Evolutionary conservation across 2,113 vertebrate genomes (phyloP).

Genomic region (Fulica atra): DNA sequence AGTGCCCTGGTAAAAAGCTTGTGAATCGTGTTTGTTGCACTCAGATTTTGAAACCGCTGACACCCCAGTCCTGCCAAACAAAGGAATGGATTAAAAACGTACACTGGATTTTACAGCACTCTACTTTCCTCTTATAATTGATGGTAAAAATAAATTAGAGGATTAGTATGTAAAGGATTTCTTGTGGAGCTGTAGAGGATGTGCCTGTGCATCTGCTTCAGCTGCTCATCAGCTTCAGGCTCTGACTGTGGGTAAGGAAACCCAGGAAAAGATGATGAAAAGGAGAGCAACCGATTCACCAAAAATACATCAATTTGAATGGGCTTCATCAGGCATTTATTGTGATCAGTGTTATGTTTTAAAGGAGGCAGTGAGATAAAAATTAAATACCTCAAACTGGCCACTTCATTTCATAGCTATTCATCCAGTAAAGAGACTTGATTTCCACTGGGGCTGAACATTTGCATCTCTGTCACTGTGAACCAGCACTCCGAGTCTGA

Average conservation of each 20-base stretch:
- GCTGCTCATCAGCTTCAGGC: neutral
- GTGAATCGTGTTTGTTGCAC: neutral
- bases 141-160: conserved; percentile 29
- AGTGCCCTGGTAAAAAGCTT: neutral
- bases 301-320: neutral
- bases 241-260: neutral
- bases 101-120: neutral
- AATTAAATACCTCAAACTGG: neutral
- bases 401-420: neutral
- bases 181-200: neutral
- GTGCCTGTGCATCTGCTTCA: neutral
- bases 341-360: neutral
- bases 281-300: neutral
- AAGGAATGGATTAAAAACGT: neutral
- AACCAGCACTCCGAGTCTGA: neutral
- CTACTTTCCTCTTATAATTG: neutral
- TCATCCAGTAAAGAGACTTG: neutral
- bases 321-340: neutral
- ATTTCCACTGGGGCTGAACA: neutral
- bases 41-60: neutral
- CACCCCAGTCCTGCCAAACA: neutral
- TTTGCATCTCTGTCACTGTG: neutral
- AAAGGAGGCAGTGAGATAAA: neutral
- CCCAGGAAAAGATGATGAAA: neutral
- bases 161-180: neutral